Conservation (phyloP, 35 echinoderm and acorn worm genomes). For the Ptychodera flava region DNA sequence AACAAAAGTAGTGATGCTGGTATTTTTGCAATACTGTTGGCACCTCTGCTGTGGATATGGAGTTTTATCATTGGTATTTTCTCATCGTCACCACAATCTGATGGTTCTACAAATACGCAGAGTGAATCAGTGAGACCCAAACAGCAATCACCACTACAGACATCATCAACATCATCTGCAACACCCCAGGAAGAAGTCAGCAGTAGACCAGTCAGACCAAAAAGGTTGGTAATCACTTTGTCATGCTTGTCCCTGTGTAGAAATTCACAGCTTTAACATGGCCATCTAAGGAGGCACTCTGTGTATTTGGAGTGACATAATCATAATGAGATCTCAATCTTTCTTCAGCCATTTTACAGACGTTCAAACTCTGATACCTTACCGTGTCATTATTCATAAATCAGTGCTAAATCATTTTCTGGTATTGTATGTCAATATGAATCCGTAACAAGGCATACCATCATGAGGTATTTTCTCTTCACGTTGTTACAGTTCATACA, state of each 20-base stretch:
- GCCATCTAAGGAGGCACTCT: too few species aligned
- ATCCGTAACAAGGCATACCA: too few species aligned
- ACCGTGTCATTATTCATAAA: too few species aligned
- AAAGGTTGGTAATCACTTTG: constrained; percentile 39
- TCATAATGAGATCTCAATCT: too few species aligned
- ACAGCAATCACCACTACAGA: not conserved
- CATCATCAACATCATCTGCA: not conserved
- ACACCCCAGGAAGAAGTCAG: not conserved
- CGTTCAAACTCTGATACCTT: too few species aligned
- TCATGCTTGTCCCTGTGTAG: too few species aligned
- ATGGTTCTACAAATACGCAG: not conserved
- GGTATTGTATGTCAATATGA: too few species aligned
- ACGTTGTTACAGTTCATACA: constrained; percentile 50
- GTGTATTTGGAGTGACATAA: too few species aligned
- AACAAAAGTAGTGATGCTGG: not conserved
- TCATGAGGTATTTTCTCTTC: not conserved
- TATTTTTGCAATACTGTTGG: not conserved
- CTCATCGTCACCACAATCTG: not conserved
- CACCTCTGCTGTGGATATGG: not conserved
- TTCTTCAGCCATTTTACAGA: too few species aligned
- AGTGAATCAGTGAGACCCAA: not conserved
- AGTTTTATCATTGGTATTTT: not conserved
- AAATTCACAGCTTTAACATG: too few species aligned
- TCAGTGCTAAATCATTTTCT: too few species aligned
- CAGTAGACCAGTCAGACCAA: constrained; percentile 60